phyloP scores from a whole-genome alignment of 2,113 vertebrate genomes.

The Onychostoma macrolepis region DNA sequence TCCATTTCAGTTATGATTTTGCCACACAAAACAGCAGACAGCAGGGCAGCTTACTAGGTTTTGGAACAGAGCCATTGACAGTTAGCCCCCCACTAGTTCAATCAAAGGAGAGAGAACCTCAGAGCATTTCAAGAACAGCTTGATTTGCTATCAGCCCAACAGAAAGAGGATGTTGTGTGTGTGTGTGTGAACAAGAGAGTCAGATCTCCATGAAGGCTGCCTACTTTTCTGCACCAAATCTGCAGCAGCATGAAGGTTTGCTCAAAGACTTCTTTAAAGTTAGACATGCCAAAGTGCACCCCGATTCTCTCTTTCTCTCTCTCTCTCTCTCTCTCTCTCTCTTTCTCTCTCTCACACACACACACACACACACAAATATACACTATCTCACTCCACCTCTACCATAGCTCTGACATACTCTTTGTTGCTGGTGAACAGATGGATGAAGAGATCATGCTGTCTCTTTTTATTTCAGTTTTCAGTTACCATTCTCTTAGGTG shows the following conservation, averaged over 20 bases:
- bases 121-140: constrained; percentile 8
- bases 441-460: not conserved
- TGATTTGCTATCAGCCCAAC: constrained; percentile 6
- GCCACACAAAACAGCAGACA: not conserved
- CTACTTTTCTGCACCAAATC: not conserved
- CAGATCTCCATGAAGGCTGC: not conserved
- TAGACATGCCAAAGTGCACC: not conserved
- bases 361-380: not conserved
- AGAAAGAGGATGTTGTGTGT: not conserved
- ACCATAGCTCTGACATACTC: not conserved
- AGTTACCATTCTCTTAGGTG: not conserved
- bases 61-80: not conserved
- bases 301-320: too few species aligned
- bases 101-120: not conserved
- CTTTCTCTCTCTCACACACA: not conserved
- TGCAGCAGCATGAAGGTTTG: not conserved
- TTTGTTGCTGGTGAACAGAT: constrained; percentile 20
- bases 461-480: not conserved
- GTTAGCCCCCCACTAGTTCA: not conserved
- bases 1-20: not conserved
- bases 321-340: too few species aligned
- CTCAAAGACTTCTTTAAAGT: constrained; percentile 23
- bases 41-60: not conserved
- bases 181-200: not conserved
- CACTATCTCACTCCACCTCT: not conserved